phyloP scores from a whole-genome alignment of 2,113 vertebrate genomes.

The Phaethon lepturus region DNA sequence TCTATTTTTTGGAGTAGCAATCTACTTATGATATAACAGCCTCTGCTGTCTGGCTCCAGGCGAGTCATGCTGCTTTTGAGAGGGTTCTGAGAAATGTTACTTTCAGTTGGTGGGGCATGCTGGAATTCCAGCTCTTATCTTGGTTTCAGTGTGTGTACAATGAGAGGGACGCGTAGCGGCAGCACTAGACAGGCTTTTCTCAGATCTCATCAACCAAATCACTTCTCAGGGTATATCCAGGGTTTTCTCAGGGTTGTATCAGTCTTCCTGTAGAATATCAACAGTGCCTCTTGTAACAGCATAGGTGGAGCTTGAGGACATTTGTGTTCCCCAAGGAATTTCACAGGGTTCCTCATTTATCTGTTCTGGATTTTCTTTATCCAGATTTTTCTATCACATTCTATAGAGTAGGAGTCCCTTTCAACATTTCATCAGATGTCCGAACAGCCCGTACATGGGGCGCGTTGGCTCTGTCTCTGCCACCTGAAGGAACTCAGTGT shows the following conservation, averaged over 20 bases:
- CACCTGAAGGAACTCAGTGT: background rate
- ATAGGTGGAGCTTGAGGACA: background rate
- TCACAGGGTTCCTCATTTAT: background rate
- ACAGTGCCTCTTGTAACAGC: background rate
- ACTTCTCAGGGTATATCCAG: background rate
- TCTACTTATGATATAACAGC: background rate
- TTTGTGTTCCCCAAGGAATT: background rate
- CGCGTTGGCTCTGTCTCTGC: background rate
- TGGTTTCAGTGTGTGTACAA: background rate
- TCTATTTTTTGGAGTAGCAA: slow-evolving; percentile 19
- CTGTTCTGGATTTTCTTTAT: background rate
- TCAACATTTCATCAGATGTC: background rate
- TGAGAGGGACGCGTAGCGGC: accelerated
- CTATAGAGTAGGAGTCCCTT: background rate
- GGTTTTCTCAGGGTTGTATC: slow-evolving; percentile 4
- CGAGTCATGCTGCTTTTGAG: background rate
- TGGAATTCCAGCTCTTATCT: slow-evolving; percentile 34
- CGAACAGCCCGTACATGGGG: accelerated
- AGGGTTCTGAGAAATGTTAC: background rate
- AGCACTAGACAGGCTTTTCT: background rate
- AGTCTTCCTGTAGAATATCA: background rate
- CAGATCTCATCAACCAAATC: background rate
- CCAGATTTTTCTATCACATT: background rate
- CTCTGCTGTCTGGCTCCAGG: background rate
- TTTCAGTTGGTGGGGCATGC: background rate